Evolutionary conservation across 2,113 vertebrate genomes (phyloP), one percentile per base, ranked within the genome.

Genomic region (Nothoprocta pentlandii): DNA sequence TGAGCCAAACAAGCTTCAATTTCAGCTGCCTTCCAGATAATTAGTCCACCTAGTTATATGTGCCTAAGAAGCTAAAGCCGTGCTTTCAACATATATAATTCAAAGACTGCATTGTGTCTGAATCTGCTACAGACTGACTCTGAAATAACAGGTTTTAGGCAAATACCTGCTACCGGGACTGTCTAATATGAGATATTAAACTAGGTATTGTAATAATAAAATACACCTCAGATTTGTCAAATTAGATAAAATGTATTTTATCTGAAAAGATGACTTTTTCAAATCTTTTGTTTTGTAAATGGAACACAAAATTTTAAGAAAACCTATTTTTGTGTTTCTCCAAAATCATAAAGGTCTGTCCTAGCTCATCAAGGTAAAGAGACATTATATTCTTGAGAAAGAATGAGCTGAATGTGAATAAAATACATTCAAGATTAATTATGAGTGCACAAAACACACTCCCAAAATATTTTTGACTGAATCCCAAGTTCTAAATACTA

Each of bases 391-490:
- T 69, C 16, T 49, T 36, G 42, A 83, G 85, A 90, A 77, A 75
- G 9, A 68, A 91, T 70, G n/a, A 85, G 42, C 46, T 84, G 49
- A 5, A 36, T 93, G 39, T n/a, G 49, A 79, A 56, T 9, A 76
- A 13, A 85, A 68, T 64, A 9, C 6, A 47, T 73, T 73, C 32
- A 87, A 49, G 28, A 70, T 78, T 74, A 63, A 77, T 16, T 17
- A 32, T 12, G 6, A 67, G 62, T 63, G 3, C 23, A 85, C 19
- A 80, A 80, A 90, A 41, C 28, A 59, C 10, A 30, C 23, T 70
- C n/a, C 9, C 61, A 66, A 85, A 87, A 62, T 67, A 92, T 32
- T 93, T 89, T 91, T 90, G 21, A 56, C 41, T 54, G 49, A 80
- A 67, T 77, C 6, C n/a, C 41, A 83, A 74, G 80, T 83, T 77